phyloP scores from a whole-genome alignment of 2,113 vertebrate species.

The Sorex fumeus region DNA sequence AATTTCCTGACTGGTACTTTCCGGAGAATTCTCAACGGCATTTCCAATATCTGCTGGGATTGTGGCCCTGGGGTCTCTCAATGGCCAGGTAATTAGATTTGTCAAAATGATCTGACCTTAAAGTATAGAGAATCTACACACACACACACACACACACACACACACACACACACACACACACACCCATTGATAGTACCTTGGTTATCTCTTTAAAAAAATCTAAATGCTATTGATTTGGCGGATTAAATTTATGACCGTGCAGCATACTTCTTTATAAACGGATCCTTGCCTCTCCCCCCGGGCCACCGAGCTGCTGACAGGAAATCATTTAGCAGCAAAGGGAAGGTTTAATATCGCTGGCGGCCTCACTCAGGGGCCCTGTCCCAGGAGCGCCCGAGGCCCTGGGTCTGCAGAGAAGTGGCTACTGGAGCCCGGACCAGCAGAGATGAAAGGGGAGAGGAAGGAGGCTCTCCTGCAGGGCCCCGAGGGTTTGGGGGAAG shows the following conservation, averaged over 20 bases:
- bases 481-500: too few relatives aligned
- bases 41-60: conserved; percentile 59
- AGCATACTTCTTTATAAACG: conserved; percentile 89
- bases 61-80: conserved; percentile 59
- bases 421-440: not conserved
- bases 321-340: conserved; percentile 89
- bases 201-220: conserved; percentile 84
- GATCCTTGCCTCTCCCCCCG: conserved; percentile 84
- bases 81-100: conserved; percentile 76
- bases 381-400: too few relatives aligned
- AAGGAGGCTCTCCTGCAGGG: not conserved
- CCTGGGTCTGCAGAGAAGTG: too few relatives aligned
- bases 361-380: conserved; percentile 83
- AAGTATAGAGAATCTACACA: conserved; percentile 64
- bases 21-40: not conserved
- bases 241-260: conserved; percentile 89
- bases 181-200: conserved; percentile 79
- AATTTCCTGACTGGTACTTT: conserved; percentile 65
- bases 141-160: too few relatives aligned
- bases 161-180: too few relatives aligned
- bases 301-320: conserved; percentile 85
- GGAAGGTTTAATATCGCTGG: conserved; percentile 87
- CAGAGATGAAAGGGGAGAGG: not conserved
- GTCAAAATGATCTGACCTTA: conserved; percentile 75
- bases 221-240: conserved; percentile 88